Conservation (phyloP, 2,797 vertebrate species). For the Cetoscarus ocellatus region DNA sequence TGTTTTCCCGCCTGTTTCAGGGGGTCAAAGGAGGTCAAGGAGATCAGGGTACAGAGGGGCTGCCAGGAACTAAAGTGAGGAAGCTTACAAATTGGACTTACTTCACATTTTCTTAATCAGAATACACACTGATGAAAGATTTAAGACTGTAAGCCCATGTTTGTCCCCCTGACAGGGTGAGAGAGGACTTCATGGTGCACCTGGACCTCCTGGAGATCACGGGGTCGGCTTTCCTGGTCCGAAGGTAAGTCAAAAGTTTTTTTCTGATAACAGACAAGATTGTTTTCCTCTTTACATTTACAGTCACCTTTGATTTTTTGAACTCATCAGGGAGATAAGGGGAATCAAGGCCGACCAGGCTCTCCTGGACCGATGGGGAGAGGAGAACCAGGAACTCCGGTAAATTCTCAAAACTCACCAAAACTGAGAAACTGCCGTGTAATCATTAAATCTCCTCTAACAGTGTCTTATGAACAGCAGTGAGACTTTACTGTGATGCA, state of each 20-base stretch:
- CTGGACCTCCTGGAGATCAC: constrained; percentile 83
- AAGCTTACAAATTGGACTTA: not conserved
- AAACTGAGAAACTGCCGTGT: too few relatives aligned
- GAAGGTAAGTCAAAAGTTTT: constrained; percentile 70
- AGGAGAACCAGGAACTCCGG: constrained; percentile 78
- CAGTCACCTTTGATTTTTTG: not conserved
- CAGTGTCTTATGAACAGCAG: too few relatives aligned
- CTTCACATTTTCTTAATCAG: not conserved
- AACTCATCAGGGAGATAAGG: constrained; percentile 80
- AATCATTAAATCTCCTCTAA: too few relatives aligned
- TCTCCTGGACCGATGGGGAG: constrained; percentile 73
- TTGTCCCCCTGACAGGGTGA: constrained; percentile 81
- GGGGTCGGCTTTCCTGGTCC: constrained; percentile 79
- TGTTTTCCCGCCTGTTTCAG: constrained; percentile 55
- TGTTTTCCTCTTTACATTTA: not conserved
- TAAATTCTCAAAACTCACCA: constrained; percentile 20
- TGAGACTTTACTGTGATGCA: too few relatives aligned
- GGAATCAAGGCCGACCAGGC: constrained; percentile 79
- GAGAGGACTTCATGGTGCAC: constrained; percentile 82
- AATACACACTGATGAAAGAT: not conserved
- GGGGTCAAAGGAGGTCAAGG: constrained; percentile 74
- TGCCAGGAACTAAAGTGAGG: constrained; percentile 78
- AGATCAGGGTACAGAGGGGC: constrained; percentile 78
- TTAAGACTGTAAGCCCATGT: not conserved
- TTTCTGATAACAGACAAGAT: not conserved